Evolutionary conservation across 1,140 invertebrate species (phyloP), one percentile per base, ranked within the genome.

Genomic region (Dolichoris vasculosae): DNA sequence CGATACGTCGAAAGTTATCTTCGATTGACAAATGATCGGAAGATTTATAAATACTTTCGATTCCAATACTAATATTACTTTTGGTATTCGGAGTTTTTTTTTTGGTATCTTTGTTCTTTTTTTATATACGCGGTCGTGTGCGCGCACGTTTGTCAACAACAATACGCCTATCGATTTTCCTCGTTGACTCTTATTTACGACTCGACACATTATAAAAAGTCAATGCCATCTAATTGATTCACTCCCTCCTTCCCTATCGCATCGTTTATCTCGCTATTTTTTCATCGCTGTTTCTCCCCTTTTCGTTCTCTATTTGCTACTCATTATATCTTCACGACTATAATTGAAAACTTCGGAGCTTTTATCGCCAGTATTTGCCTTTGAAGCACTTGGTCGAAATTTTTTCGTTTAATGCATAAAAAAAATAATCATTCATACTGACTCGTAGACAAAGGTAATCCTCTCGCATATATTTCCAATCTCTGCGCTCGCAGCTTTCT

Each of bases 401-500:
- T 38, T 43, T 71, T 2, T 1, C 43, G 51, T 38, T 80, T 67
- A 80, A 26, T 7, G 20, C 38, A 3, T 20, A 64, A 35, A 67
- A 79, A 80, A 67, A 38, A 67, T 43, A 80, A 67, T 59, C 76
- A 32, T 23, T 63, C 32, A 17, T 7, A 51, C 35, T 32, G 20
- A 46, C 63, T 40, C 55, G 32, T 8, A 64, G 26, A 81, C 30
- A 83, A 48, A 35, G 73, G 15, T 77, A 51, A 78, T 77, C 40
- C 38, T 59, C 73, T 23, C 43, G 7, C 64, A 83, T 88, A 87
- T 89, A 89, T 87, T 88, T 88, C 89, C 83, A 88, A 87, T 81
- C 63, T 51, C 87, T 59, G 51, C 30, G 59, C 40, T 63, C 51
- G 15, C 43, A n/a, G 23, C 8, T 67, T 35, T 71, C 64, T 71